Conservation (phyloP, 2,797 vertebrate species). For the Iguana delicatissima region DNA sequence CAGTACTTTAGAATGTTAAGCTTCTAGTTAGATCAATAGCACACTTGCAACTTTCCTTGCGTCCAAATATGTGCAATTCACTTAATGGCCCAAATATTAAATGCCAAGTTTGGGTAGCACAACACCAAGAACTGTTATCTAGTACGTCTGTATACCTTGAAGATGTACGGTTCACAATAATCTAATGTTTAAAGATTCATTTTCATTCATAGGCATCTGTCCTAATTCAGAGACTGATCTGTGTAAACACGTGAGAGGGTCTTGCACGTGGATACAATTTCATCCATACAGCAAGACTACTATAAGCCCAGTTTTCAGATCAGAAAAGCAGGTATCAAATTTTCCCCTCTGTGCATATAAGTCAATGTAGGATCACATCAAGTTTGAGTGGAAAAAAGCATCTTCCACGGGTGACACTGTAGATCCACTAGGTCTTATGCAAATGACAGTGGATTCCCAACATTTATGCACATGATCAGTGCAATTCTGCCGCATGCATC, state of each 20-base stretch:
- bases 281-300: constrained; percentile 4
- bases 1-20: constrained; percentile 48
- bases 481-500: neutral
- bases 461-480: neutral
- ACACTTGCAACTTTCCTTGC: constrained; percentile 55
- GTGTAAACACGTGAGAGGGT: neutral
- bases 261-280: neutral
- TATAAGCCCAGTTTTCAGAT: neutral
- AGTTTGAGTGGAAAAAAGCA: neutral
- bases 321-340: neutral
- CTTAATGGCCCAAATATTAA: constrained; percentile 60
- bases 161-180: constrained; percentile 58
- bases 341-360: neutral
- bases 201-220: constrained; percentile 24
- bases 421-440: neutral
- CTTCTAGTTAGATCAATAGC: constrained; percentile 50
- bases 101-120: constrained; percentile 14
- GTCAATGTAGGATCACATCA: neutral
- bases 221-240: constrained; percentile 7
- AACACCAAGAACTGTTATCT: constrained; percentile 21
- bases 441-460: neutral
- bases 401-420: neutral
- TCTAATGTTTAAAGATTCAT: constrained; percentile 27
- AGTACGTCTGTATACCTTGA: constrained; percentile 52
- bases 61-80: constrained; percentile 68